Base-by-base conservation (phyloP, 2,113 vertebrate genomes). In the Hemicordylus capensis region DNA sequence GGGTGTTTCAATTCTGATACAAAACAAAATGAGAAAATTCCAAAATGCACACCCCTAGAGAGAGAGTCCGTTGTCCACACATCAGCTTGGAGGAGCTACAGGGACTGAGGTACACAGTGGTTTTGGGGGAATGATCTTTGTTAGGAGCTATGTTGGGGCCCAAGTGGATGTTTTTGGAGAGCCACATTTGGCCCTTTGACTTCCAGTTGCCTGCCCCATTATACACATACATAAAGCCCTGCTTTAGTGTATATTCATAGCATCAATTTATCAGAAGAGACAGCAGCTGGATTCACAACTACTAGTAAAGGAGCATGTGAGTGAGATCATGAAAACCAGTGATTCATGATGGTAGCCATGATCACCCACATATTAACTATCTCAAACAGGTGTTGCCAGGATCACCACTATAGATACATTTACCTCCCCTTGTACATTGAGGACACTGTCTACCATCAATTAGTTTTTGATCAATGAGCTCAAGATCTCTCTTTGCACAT, bases 391-490 rank as follows among this genome's bases (percentile, higher is more conserved):
- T 75, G 10, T 70, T 59, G 51, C 51, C 51, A 54, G 51, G 3
- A 10, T 54, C 51, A 69, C 51, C 17, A 69, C 6, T 83, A 70
- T 88, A 89, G 91, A 88, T 83, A 91, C 88, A 91, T 61, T 72
- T 69, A 59, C 34, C 79, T 89, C 81, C 88, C 72, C 48, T 85
- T 85, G 73, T 88, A 77, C 80, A 80, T 54, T 89, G 79, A 74
- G 15, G 58, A 82, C 89, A 87, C 79, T 81, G 80, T 89, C 93
- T 86, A 46, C 87, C 87, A 91, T 89, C n/a, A 42, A 37, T 81
- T 69, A 93, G 75, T 70, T 83, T 48, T 12, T 72, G 83, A 88
- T 73, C 80, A 54, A 19, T 64, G 79, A 89, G 70, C 82, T 84
- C 80, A 26, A 80, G 87, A 85, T 73, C 90, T 69, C 72, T 83